Base-by-base conservation (phyloP, 2,888 invertebrate genomes). In the Drosophila formosana region DNA sequence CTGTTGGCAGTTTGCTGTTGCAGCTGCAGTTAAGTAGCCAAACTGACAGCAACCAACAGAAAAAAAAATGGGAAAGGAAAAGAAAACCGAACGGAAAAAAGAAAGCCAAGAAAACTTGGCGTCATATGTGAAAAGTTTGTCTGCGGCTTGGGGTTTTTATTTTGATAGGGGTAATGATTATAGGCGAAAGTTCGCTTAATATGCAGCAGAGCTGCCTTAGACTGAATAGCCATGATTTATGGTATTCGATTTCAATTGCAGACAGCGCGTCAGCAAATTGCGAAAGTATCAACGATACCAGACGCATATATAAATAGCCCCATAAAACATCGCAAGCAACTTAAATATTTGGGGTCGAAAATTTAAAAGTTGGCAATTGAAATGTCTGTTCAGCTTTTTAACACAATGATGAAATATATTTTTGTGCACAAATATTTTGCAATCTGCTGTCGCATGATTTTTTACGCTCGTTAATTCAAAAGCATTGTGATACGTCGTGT, bases 61-160 rank as follows among this genome's bases (percentile, higher is more conserved):
- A 34, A 34, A 58, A 52, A 46, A 46, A 18, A 18, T 1, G 18
- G 18, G 34, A 7, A 58, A 61, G 13, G 39, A 49, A 26, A 8
- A 18, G 28, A 25, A 11, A 47, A 41, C 18, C 34, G 46, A 13
- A 47, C 8, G 28, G 18, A 26, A 13, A 47, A 57, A 11, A 45
- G 8, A 7, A 58, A 62, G 41, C 46, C 18, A 18, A 62, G 60
- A 66, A 84, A 87, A 84, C 82, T 83, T 83, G 88, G 85, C 82
- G 80, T 83, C 84, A 84, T 84, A 83, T 83, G 85, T 78, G 85
- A 82, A 83, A 83, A 83, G 85, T 83, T 83, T 87, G 82, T 76
- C 82, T 84, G 82, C 69, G 85, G 82, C 77, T 61, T 76, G 68
- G 11, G 75, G 72, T 65, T 72, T 69, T 81, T 70, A 76, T 74